Evolutionary conservation across 2,888 invertebrate genomes (phyloP).

Genomic region (Drosophila atripex): DNA sequence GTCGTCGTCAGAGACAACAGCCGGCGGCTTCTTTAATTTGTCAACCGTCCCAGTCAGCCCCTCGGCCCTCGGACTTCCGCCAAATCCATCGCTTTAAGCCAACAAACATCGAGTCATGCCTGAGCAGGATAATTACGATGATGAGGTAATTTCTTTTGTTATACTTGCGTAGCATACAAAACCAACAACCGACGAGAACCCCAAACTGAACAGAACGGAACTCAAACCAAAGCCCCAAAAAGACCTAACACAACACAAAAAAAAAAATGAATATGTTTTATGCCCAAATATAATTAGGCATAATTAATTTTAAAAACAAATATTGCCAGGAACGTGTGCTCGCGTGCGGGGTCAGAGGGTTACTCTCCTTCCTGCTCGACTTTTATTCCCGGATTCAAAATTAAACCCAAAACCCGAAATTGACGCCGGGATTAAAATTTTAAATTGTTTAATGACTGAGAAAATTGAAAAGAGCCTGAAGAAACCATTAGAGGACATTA

Average conservation of each 20-base stretch:
- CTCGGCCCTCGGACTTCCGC: slow-evolving; percentile 52
- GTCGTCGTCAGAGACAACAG: slow-evolving; percentile 26
- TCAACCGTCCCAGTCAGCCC: slow-evolving; percentile 39
- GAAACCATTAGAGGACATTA: slow-evolving; percentile 1
- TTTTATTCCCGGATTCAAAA: slow-evolving; percentile 1
- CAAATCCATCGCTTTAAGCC: slow-evolving; percentile 59
- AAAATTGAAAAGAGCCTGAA: slow-evolving; percentile 25
- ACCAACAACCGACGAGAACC: slow-evolving; percentile 8
- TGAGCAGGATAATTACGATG: slow-evolving; percentile 84
- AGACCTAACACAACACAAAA: not conserved
- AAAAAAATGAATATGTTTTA: slow-evolving; percentile 40
- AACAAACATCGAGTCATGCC: slow-evolving; percentile 80
- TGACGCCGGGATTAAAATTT: slow-evolving; percentile 18
- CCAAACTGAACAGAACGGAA: slow-evolving; percentile 5
- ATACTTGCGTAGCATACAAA: slow-evolving; percentile 18
- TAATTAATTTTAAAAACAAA: slow-evolving; percentile 64
- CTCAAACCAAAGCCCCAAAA: slow-evolving; percentile 7
- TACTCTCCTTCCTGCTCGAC: not conserved
- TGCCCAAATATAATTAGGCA: slow-evolving; percentile 62
- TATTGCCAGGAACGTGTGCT: slow-evolving; percentile 44
- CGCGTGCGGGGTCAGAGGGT: slow-evolving; percentile 8
- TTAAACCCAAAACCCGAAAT: slow-evolving; percentile 10
- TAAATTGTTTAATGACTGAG: slow-evolving; percentile 36
- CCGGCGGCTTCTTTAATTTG: slow-evolving; percentile 55
- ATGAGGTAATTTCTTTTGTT: slow-evolving; percentile 82